Evolutionary conservation across 2,113 vertebrate genomes (phyloP).

Genomic region (Nannobrachium achirus): DNA sequence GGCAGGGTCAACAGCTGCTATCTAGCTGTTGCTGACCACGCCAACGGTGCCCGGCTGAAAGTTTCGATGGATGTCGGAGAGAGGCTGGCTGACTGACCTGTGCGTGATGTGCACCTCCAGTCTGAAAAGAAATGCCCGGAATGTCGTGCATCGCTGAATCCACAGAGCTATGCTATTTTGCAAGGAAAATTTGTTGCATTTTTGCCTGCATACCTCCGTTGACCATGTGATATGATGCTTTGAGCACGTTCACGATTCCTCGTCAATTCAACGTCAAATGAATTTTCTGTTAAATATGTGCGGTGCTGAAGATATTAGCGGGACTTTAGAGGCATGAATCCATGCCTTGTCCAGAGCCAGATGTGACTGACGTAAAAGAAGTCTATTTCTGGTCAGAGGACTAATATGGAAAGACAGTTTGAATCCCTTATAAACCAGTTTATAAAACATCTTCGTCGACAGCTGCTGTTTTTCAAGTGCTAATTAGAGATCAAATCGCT

Average conservation of each 20-base stretch:
- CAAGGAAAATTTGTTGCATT: background rate
- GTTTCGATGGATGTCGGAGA: conserved; percentile 11
- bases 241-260: background rate
- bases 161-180: background rate
- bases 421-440: conserved; percentile 20
- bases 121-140: background rate
- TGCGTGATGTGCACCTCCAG: background rate
- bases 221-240: background rate
- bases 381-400: conserved; percentile 25
- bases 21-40: conserved; percentile 46
- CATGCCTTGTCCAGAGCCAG: conserved; percentile 9
- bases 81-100: conserved; percentile 17
- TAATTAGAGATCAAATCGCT: conserved; percentile 16
- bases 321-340: conserved; percentile 26
- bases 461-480: conserved; percentile 25
- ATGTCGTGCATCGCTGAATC: background rate
- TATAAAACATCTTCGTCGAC: conserved; percentile 31
- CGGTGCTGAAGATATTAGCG: conserved; percentile 22
- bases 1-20: conserved; percentile 57
- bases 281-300: background rate
- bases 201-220: background rate
- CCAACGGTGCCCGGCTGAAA: conserved; percentile 23
- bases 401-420: conserved; percentile 40
- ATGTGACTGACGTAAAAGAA: conserved; percentile 23
- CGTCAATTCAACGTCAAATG: background rate